These are phyloP conservation scores for Tanytarsus gracilentus DNA, from an alignment of 2,888 invertebrate genomes.

Conservation along the genomic window DNA sequence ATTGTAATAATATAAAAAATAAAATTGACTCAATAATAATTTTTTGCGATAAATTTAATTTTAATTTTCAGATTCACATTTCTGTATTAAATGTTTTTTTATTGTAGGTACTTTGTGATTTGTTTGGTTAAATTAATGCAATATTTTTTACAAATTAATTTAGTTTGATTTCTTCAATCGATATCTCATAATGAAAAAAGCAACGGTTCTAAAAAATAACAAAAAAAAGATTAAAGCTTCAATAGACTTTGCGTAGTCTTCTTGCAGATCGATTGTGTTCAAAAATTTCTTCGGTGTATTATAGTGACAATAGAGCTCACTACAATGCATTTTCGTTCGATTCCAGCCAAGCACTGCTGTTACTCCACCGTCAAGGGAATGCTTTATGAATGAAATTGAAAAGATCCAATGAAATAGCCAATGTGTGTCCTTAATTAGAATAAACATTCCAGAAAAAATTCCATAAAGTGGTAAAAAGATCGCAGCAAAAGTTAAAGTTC, in stretches of 20 bases:
- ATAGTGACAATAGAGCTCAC: slow-evolving; percentile 66
- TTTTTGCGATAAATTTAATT: no score
- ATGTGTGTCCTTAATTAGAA: slow-evolving; percentile 73
- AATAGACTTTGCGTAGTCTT: slow-evolving; percentile 57
- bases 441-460: slow-evolving; percentile 88
- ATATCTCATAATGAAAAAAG: slow-evolving; percentile 59
- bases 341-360: slow-evolving; percentile 74
- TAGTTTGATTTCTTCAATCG: slow-evolving; percentile 43
- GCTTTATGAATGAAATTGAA: slow-evolving; percentile 79
- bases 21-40: no score
- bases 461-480: slow-evolving; percentile 81
- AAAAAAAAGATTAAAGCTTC: slow-evolving; percentile 56
- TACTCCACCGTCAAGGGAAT: slow-evolving; percentile 76
- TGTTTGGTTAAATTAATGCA: no score
- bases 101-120: no score
- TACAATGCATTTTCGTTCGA: slow-evolving; percentile 63
- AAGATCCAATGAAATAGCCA: slow-evolving; percentile 72
- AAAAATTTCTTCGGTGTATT: slow-evolving; percentile 61
- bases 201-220: slow-evolving; percentile 51
- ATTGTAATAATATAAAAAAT: no score
- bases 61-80: no score
- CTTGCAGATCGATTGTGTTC: slow-evolving; percentile 59
- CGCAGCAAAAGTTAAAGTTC: slow-evolving; percentile 83
- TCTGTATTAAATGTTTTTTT: no score
- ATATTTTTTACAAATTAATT: neutral